Conservation (phyloP, 2,113 vertebrate genomes). For the Grammomys dolichurus region DNA sequence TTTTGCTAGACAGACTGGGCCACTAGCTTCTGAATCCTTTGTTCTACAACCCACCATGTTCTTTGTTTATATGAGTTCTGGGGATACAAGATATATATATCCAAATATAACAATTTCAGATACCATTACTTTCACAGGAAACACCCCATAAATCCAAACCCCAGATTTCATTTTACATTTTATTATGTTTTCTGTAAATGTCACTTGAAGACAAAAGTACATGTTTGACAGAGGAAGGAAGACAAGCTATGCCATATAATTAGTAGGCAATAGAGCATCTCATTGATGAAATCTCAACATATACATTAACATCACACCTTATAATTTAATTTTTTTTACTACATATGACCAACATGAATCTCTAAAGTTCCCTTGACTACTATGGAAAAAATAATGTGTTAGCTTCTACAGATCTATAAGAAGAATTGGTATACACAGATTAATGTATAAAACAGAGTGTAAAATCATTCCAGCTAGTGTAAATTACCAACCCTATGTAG, state of each 20-base stretch:
- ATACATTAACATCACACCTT: background rate
- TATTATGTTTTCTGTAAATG: background rate
- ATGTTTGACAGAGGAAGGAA: background rate
- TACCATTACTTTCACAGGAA: background rate
- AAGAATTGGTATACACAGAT: background rate
- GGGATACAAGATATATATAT: background rate
- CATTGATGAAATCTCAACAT: background rate
- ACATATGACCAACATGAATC: background rate
- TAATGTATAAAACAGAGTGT: background rate
- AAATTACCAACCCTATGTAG: background rate
- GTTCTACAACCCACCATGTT: background rate
- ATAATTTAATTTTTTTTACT: background rate
- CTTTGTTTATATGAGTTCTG: background rate
- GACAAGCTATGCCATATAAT: background rate
- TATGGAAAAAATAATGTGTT: background rate
- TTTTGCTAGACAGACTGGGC: fast-evolving
- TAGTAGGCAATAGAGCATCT: background rate
- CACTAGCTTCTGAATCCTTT: background rate
- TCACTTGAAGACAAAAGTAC: background rate
- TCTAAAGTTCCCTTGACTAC: background rate
- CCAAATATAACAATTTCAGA: too few relatives aligned
- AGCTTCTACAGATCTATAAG: background rate
- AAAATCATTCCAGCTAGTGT: background rate
- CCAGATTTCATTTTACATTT: background rate
- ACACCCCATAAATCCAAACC: background rate